Evolutionary conservation across 2,888 invertebrate species (phyloP), one percentile per base, ranked within the genome.

Genomic region (Drosophila kambysellisi): DNA sequence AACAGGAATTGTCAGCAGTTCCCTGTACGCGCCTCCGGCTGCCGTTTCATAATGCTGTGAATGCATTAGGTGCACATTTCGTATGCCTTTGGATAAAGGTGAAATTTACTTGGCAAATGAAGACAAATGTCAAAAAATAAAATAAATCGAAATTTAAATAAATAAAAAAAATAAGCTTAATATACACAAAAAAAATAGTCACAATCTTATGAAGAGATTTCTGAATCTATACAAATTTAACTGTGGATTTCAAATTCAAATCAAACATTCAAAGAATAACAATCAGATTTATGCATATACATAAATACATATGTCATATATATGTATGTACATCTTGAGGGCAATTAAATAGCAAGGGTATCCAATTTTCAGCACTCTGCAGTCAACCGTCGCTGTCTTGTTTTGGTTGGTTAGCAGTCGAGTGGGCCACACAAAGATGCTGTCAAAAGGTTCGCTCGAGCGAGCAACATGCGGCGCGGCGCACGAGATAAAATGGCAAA

Each of bases 41-140:
- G 83, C 69, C 81, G 74, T 84, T 84, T 84, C 86, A 83, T 88
- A 84, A 84, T 83, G 56, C 69, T 69, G 63, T 30, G 41, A 68
- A 68, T 68, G 68, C 68, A 56, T 56, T 64, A 63, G 66, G 61
- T 54, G 70, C 61, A 63, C 70, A 71, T 69, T 74, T 80, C 57
- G 58, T 48, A 71, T 79, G 75, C 56, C 70, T 62, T 61, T 66
- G 41, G 71, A 63, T 65, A 85, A 85, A 85, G 82, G 82, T 88
- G 85, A 88, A 85, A 85, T 86, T 81, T 76, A 54, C 52, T 51
- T 65, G 66, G 59, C 60, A 62, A 52, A 62, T 70, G 82, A 67
- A 64, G 73, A 71, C 68, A 63, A 35, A 48, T 69, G 70, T 43
- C 67, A 61, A 57, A 56, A 46, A 48, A 68, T 67, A 69, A 56